These are phyloP conservation scores for Pachliopta kotzebuea DNA, from an alignment of 2,888 invertebrate genomes.

Conservation along the genomic window DNA sequence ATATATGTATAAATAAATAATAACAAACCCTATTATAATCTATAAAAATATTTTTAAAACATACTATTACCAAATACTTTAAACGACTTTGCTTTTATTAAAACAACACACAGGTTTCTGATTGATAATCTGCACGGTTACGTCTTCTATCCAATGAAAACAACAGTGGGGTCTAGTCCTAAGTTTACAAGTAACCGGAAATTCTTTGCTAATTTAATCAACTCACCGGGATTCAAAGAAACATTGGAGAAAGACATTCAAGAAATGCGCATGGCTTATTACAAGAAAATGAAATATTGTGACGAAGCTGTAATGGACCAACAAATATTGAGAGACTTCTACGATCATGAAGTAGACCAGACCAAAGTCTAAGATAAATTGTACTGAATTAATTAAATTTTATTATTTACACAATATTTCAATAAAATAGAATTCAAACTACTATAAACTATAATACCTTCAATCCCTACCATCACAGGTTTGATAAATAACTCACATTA, in stretches of 20 bases:
- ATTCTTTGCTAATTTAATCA: constrained; percentile 64
- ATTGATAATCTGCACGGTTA: constrained; percentile 52
- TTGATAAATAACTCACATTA: no score
- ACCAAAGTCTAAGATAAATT: constrained; percentile 36
- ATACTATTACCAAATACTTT: no score
- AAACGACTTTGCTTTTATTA: neutral
- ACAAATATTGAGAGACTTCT: constrained; percentile 48
- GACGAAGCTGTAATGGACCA: constrained; percentile 51
- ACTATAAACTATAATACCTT: no score
- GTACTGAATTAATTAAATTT: no score
- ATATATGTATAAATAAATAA: no score
- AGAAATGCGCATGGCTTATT: constrained; percentile 40
- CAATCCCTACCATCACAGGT: no score
- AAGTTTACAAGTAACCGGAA: constrained; percentile 61
- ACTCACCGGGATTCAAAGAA: constrained; percentile 50
- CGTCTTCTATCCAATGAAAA: constrained; percentile 56
- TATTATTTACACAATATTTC: no score
- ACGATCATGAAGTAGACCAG: constrained; percentile 56
- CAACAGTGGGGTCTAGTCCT: constrained; percentile 60
- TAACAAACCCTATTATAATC: no score
- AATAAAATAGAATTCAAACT: no score
- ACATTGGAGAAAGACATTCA: constrained; percentile 53
- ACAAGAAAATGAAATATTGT: constrained; percentile 58
- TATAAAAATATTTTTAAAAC: no score
- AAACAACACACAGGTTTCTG: constrained; percentile 46